A percentile compares a stretch with the other conserved stretches of the same genome.
These are phyloP conservation scores for Drosophila jambulina DNA, from an alignment of 1,140 invertebrate species.

Conservation along the genomic window DNA sequence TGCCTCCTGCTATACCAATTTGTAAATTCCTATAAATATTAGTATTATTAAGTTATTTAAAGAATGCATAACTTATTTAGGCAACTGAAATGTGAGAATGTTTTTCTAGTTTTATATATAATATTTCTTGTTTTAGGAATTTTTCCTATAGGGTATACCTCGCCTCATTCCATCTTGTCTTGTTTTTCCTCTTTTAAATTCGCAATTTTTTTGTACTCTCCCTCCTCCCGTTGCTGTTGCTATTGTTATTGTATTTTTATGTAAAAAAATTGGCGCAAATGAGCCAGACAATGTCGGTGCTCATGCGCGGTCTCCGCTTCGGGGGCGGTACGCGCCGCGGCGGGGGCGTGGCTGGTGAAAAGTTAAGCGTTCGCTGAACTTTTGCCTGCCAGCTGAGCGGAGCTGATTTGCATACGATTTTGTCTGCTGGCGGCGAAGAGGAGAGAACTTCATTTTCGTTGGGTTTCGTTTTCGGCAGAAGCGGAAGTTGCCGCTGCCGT, in stretches of 20 bases:
- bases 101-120: too few relatives aligned
- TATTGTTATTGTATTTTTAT: conserved; percentile 71
- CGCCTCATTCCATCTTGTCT: not conserved
- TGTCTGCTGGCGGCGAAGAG: conserved; percentile 45
- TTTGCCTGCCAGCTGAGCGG: conserved; percentile 61
- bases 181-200: conserved; percentile 30
- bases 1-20: too few relatives aligned
- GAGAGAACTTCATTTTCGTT: conserved; percentile 45
- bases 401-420: conserved; percentile 83
- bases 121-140: not conserved
- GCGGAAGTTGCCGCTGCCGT: conserved; percentile 71
- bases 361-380: conserved; percentile 83
- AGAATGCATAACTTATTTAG: not conserved
- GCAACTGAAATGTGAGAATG: not conserved
- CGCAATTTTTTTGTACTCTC: conserved; percentile 22
- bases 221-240: conserved; percentile 25
- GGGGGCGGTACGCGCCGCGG: conserved; percentile 21
- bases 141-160: not conserved
- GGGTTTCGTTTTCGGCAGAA: conserved; percentile 53
- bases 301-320: conserved; percentile 65
- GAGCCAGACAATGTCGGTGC: conserved; percentile 81
- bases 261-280: conserved; percentile 82
- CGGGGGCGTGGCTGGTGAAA: conserved; percentile 47
- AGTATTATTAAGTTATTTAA: too few relatives aligned
- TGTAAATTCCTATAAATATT: not conserved